Conservation (phyloP, 2,797 vertebrate genomes). For the Halcyon badia region DNA sequence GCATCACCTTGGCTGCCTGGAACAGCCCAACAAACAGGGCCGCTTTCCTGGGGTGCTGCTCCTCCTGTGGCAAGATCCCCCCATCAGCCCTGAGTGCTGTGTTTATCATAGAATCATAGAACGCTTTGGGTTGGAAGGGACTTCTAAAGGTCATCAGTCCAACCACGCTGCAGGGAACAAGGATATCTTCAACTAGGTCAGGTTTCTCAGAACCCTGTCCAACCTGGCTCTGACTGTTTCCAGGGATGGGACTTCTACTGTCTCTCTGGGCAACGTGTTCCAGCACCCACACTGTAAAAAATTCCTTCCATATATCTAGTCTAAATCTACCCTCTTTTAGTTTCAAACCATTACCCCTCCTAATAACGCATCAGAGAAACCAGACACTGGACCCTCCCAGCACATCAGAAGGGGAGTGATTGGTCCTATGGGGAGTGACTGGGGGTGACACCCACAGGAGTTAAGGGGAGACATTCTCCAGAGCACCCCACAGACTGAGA, state of each 20-base stretch:
- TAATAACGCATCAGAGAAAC: too few species aligned
- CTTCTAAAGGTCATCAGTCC: too few species aligned
- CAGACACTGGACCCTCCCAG: too few species aligned
- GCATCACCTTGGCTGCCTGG: accelerated
- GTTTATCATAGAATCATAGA: background rate
- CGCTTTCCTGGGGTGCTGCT: accelerated
- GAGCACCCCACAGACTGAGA: too few species aligned
- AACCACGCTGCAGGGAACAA: too few species aligned
- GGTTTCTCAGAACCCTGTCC: background rate
- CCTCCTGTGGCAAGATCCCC: accelerated
- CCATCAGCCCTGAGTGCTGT: accelerated
- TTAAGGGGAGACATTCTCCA: too few species aligned
- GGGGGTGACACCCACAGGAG: too few species aligned
- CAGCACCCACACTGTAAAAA: too few species aligned
- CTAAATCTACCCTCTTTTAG: background rate
- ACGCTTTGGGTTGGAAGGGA: too few species aligned
- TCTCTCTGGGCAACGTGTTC: background rate
- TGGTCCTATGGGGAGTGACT: too few species aligned
- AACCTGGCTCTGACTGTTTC: background rate
- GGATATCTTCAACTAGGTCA: background rate
- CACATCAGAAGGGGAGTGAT: too few species aligned
- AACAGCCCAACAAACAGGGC: background rate
- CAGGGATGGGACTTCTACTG: background rate
- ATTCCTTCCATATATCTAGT: background rate
- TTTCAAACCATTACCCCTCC: background rate